These are phyloP conservation scores for Leptopilina myrica DNA, from an alignment of 2,888 invertebrate genomes.

Conservation along the genomic window DNA sequence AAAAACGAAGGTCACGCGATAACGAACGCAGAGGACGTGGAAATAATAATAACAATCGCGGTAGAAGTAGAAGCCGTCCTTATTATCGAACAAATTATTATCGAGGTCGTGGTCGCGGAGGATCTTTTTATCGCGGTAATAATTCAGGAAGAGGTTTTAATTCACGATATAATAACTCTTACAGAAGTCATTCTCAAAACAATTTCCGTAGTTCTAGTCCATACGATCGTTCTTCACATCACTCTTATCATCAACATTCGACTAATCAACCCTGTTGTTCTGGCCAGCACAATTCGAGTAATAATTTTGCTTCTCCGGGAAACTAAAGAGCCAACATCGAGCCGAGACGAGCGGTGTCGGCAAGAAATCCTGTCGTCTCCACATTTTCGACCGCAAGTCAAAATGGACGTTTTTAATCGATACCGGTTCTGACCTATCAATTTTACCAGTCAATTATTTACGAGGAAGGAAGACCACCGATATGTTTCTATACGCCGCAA, in stretches of 20 bases:
- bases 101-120: conserved; percentile 1
- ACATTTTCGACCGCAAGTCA: not conserved
- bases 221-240: not conserved
- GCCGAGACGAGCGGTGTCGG: conserved; percentile 22
- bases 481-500: too few relatives aligned
- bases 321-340: conserved; percentile 32
- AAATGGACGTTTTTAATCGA: not conserved
- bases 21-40: conserved; percentile 3
- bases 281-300: too few relatives aligned
- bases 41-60: conserved; percentile 6
- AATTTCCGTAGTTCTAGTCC: not conserved
- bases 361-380: not conserved
- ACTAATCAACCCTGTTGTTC: not conserved
- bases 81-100: not conserved
- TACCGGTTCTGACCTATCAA: not conserved
- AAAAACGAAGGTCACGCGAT: not conserved
- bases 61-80: not conserved
- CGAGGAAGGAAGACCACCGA: too few relatives aligned
- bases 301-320: conserved; percentile 15
- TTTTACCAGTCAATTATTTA: not conserved
- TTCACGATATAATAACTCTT: not conserved
- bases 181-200: not conserved
- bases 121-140: not conserved
- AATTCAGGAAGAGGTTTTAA: not conserved
- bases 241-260: not conserved